Evolutionary conservation across 2,797 vertebrate species (phyloP).

Genomic region (Epinephelus coioides): DNA sequence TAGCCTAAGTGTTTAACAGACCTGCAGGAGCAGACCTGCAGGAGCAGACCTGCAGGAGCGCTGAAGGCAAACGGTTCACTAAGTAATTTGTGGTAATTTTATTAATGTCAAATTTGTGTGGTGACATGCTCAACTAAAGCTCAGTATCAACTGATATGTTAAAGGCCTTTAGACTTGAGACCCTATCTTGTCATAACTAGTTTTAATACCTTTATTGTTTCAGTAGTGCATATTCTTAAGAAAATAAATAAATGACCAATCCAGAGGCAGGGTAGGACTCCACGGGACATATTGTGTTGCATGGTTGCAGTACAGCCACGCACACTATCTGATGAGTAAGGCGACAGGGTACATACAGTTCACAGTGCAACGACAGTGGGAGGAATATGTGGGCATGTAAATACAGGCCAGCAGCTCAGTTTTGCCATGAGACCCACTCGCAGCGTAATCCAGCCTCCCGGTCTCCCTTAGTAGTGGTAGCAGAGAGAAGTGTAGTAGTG

Average conservation of each 20-base stretch:
- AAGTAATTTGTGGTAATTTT: neutral
- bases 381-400: conserved; percentile 1
- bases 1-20: no score
- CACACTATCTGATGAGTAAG: neutral
- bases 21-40: no score
- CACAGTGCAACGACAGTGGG: conserved; percentile 1
- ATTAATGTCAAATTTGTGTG: neutral
- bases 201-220: neutral
- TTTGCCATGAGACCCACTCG: neutral
- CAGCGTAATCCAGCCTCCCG: neutral
- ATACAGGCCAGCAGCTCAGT: no score
- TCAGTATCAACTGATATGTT: neutral
- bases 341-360: neutral
- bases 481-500: no score
- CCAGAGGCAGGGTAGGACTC: neutral
- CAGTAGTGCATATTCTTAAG: neutral
- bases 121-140: neutral
- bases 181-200: neutral
- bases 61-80: neutral
- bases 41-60: no score
- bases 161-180: no score
- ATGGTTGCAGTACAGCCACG: neutral
- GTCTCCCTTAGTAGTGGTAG: neutral
- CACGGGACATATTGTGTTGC: neutral
- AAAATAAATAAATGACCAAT: no score